Evolutionary conservation across 30 jellyfish, hydroid and myxozoan genomes (phyloP).

Genomic region (Turritopsis dohrnii): DNA sequence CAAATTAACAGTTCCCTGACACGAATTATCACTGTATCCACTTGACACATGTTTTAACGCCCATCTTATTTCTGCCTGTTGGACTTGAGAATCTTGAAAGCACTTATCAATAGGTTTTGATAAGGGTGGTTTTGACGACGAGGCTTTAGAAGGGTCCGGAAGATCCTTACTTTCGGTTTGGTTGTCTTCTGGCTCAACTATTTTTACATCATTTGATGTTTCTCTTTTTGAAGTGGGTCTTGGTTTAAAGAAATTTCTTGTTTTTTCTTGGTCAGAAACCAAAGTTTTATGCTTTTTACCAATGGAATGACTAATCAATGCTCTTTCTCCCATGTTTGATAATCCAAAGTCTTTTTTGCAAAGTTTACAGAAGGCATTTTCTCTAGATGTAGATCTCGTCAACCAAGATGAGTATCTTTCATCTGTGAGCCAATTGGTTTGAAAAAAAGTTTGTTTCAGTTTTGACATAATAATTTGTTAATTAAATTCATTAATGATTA

Average conservation of each 20-base stretch:
- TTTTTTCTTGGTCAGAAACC: neutral
- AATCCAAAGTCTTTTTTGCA: neutral
- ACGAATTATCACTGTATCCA: constrained; percentile 19
- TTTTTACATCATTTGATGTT: neutral
- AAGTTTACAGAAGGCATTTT: neutral
- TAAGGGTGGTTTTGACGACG: neutral
- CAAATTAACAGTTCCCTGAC: neutral
- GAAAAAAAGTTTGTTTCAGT: neutral
- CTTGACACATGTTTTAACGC: neutral
- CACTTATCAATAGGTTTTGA: neutral
- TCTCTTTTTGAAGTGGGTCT: neutral
- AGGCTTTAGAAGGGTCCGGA: too few relatives aligned
- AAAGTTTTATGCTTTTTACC: neutral
- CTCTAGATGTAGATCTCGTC: neutral
- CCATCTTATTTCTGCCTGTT: neutral
- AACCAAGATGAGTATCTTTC: neutral
- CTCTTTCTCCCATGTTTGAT: neutral
- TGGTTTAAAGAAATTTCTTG: neutral
- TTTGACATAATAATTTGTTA: neutral
- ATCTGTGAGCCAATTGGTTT: neutral
- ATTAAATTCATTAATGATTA: neutral
- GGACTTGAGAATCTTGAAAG: neutral
- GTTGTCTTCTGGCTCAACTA: neutral
- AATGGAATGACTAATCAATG: neutral
- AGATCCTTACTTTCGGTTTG: neutral